These are phyloP conservation scores for Parazoanthus atlanticus DNA, from an alignment of 92 coral and sea anemone species.

Conservation along the genomic window DNA sequence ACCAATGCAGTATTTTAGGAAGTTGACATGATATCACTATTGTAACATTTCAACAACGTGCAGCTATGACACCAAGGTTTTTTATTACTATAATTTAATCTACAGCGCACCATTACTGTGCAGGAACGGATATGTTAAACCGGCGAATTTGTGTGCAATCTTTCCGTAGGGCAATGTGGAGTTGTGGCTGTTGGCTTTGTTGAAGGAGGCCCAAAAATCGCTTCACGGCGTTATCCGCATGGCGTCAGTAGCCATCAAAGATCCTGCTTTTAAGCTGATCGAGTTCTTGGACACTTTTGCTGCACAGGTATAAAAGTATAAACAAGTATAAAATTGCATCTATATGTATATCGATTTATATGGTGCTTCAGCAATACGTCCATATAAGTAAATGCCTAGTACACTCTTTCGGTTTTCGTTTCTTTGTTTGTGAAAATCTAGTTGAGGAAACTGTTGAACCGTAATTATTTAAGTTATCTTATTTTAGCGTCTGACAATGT, in stretches of 20 bases:
- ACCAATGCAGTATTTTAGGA: background rate
- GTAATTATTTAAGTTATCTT: too few relatives aligned
- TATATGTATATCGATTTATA: too few relatives aligned
- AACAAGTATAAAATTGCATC: background rate
- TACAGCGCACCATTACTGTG: background rate
- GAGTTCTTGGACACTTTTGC: slow-evolving; percentile 92
- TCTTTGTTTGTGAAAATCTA: too few relatives aligned
- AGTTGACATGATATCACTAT: background rate
- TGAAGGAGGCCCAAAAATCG: slow-evolving; percentile 75
- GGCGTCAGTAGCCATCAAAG: slow-evolving; percentile 95
- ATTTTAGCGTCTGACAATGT: too few relatives aligned
- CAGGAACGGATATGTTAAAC: too few relatives aligned
- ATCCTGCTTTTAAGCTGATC: slow-evolving; percentile 87
- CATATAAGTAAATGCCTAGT: too few relatives aligned
- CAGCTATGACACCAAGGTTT: background rate
- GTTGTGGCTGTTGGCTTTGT: slow-evolving; percentile 85
- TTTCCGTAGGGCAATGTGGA: slow-evolving; percentile 90
- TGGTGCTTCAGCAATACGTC: too few relatives aligned
- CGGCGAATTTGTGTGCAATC: background rate
- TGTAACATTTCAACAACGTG: background rate
- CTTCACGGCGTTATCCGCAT: slow-evolving; percentile 88
- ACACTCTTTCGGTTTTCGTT: too few relatives aligned
- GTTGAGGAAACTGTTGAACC: too few relatives aligned
- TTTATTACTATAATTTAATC: background rate
- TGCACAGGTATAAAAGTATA: slow-evolving; percentile 75